Conservation (phyloP, 2,797 vertebrate genomes). For the Acropternis orthonyx region DNA sequence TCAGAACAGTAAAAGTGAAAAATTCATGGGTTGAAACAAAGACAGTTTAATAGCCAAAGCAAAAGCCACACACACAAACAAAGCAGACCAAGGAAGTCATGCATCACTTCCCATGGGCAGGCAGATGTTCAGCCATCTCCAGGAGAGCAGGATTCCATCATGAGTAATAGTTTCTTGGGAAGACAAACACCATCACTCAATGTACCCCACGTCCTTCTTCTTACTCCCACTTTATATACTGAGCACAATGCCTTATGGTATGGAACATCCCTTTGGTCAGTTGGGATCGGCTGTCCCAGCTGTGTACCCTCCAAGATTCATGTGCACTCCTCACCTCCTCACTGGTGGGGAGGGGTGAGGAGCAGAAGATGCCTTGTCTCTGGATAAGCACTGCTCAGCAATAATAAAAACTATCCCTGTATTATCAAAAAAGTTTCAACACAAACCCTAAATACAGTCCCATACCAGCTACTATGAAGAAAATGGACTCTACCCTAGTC, state of each 20-base stretch:
- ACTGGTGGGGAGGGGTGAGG: not conserved
- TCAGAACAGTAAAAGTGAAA: not conserved
- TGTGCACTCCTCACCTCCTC: not conserved
- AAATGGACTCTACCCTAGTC: not conserved
- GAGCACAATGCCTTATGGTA: not conserved
- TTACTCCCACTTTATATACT: not conserved
- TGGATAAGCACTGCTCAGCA: not conserved
- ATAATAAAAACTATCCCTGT: not conserved
- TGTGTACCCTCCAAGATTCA: not conserved
- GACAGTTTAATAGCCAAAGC: not conserved
- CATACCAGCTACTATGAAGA: not conserved
- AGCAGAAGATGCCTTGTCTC: not conserved
- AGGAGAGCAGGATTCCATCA: not conserved
- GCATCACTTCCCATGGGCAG: not conserved
- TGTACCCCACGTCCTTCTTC: fast-evolving
- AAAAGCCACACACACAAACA: not conserved
- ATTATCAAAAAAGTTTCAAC: not conserved
- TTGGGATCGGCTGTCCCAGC: not conserved
- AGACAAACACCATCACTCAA: not conserved
- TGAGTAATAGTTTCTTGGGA: fast-evolving
- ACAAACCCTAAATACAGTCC: not conserved
- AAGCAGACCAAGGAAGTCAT: not conserved
- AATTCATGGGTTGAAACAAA: not conserved
- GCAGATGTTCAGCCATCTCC: not conserved
- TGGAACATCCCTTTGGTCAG: not conserved